Percentiles rank a stretch among this genome's conserved stretches.
These are phyloP conservation scores for Imbricaverruca yamaguchii DNA, from an alignment of 2,888 invertebrate genomes.

Conservation along the genomic window DNA sequence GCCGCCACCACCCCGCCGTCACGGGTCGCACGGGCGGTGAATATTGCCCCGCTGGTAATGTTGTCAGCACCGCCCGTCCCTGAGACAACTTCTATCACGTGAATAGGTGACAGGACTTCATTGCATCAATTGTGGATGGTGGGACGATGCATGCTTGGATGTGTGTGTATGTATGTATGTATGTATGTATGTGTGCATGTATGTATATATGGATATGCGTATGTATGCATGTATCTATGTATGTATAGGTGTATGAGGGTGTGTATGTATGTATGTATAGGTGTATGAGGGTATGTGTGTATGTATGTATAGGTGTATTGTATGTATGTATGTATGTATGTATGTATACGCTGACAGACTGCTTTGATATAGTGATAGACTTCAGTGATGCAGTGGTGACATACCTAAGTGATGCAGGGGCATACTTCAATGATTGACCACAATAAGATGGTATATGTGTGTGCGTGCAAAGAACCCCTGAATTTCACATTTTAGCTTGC, in stretches of 20 bases:
- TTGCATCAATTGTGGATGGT: not conserved
- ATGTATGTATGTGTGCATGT: not conserved
- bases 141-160: not conserved
- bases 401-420: too few species aligned
- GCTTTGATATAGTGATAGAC: too few species aligned
- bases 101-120: not conserved
- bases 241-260: conserved; percentile 24
- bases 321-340: not conserved
- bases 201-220: not conserved
- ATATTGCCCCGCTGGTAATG: too few species aligned
- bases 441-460: conserved; percentile 72
- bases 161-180: not conserved
- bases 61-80: too few species aligned
- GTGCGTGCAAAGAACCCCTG: conserved; percentile 58
- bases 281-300: not conserved
- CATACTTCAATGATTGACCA: too few species aligned
- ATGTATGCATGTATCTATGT: not conserved
- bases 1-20: too few species aligned
- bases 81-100: not conserved
- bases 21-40: too few species aligned
- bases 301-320: not conserved
- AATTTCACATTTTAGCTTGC: too few species aligned
- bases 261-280: conserved; percentile 22
- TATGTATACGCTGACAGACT: not conserved
- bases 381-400: conserved; percentile 58